Conservation (phyloP, 2,888 invertebrate genomes). For the Phalera bucephala region DNA sequence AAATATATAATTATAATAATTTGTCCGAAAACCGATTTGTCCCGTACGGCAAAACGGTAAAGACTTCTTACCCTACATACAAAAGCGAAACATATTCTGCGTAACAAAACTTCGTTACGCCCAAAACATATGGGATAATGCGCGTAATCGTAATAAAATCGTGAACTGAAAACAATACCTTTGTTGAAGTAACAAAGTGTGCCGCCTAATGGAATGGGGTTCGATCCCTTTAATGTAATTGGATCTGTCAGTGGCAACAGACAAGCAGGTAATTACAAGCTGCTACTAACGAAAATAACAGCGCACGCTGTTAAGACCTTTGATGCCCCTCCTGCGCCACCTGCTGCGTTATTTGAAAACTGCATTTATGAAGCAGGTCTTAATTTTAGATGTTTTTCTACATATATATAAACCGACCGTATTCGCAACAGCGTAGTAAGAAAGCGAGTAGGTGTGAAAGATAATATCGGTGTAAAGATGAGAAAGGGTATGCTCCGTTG, state of each 20-base stretch:
- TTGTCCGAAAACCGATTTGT: slow-evolving; percentile 3
- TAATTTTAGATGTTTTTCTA: not conserved
- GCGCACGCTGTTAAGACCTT: slow-evolving; percentile 51
- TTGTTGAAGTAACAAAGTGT: slow-evolving; percentile 50
- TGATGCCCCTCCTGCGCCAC: slow-evolving; percentile 34
- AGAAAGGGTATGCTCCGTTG: too few species aligned
- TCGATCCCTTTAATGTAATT: slow-evolving; percentile 73
- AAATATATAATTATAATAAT: too few species aligned
- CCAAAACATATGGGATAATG: slow-evolving; percentile 19
- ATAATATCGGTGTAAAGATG: too few species aligned
- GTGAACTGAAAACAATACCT: slow-evolving; percentile 49
- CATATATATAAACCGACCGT: too few species aligned
- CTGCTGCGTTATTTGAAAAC: slow-evolving; percentile 15
- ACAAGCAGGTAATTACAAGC: slow-evolving; percentile 71
- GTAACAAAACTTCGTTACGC: slow-evolving; percentile 2
- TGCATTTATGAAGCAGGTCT: not conserved
- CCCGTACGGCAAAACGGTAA: too few species aligned
- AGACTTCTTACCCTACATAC: not conserved
- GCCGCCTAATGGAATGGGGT: slow-evolving; percentile 57
- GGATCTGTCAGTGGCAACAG: slow-evolving; percentile 74
- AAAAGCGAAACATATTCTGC: slow-evolving; percentile 12
- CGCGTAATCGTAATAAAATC: slow-evolving; percentile 35
- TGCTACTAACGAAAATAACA: slow-evolving; percentile 69
- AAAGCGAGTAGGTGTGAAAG: too few species aligned
- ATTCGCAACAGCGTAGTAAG: too few species aligned